Base-by-base conservation (phyloP, 2,797 vertebrate genomes). In the Melanotaenia boesemani region DNA sequence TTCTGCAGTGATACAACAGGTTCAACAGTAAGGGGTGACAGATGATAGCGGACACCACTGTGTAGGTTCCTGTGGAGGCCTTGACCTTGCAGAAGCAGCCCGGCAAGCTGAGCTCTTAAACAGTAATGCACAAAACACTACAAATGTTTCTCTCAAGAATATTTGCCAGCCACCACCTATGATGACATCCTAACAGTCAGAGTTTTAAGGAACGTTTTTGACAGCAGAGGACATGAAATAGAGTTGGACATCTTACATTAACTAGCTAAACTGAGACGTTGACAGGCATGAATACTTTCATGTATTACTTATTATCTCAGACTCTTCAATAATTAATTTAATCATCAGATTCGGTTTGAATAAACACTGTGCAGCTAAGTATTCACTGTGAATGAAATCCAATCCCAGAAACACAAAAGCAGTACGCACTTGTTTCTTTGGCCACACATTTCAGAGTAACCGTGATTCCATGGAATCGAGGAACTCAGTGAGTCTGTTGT, bases 371-470 rank as follows among this genome's bases (percentile, higher is more conserved):
- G 8, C 69, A 37, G 37, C 22, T 5, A 37, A 22, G 6, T 8
- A 64, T 54, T 70, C 8, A 56, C 0, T 41, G 48, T 44, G 15
- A 62, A 18, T 48, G 6, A 67, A 75, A 64, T 20, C 9, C 26
- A 59, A 46, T 58, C 22, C 63, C 30, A 73, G 18, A 67, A 60
- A 52, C 71, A 69, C 24, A 70, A 67, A 76, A 74, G 26, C 39
- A 65, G 46, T 36, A 61, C 97, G 95, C 90, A 98, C 98, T 98
- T 99, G 89, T 99, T 99, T 77, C 97, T 97, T 86, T 98, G 98
- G 26, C 98, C 98, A 8, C 96, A 95, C 96, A 97, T 97, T 91
- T 99, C 97, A 72, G 97, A 96, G 69, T 95, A 96, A 26, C 97
- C 97, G 0, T 98, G 97, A 86, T 90, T 96, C 97, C 98, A 99